Evolutionary conservation across 2,797 vertebrate genomes (phyloP), one percentile per base, ranked within the genome.

Genomic region (Sandelia bainsii): DNA sequence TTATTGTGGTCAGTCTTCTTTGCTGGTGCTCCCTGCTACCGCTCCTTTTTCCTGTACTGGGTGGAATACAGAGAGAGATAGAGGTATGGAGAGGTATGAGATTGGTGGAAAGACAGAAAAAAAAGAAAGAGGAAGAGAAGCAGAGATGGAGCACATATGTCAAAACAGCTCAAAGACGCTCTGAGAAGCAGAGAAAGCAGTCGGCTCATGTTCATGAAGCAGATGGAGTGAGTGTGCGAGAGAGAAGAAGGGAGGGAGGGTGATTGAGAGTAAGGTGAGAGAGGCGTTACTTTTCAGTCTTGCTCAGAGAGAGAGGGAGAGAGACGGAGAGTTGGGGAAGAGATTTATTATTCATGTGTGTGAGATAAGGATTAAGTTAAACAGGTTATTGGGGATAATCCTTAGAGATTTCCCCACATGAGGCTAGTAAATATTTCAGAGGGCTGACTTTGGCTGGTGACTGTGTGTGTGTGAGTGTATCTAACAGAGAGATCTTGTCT

Each of bases 311-410:
- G 77, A 66, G 78, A 75, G 86, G 67, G 77, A 63, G 65, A 32
- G 58, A n/a, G 62, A 44, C 1, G 0, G 51, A 61, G 72, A 66
- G 75, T 17, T 58, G 58, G 46, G 77, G 81, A 11, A 59, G 62
- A 69, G 85, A 87, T 90, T 93, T 88, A 94, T 94, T 92, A 93
- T 93, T 93, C 90, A 92, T 93, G 90, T 88, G 90, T 93, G 85
- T 87, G 91, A 91, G 92, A 94, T 92, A 84, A 89, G 92, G 93
- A 94, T 94, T 92, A 93, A 82, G 88, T 93, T 95, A 93, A 95
- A 94, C 92, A 95, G 91, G 92, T 94, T 94, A 94, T 87, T 89
- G 86, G 81, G 89, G 93, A 94, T 94, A 93, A 94, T 94, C 93
- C 91, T 61, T 0, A 32, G 89, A 91, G 90, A 91, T 93, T 93